Evolutionary conservation across 2,113 vertebrate genomes (phyloP), one percentile per base, ranked within the genome.

Genomic region (Gymnorhina tibicen): DNA sequence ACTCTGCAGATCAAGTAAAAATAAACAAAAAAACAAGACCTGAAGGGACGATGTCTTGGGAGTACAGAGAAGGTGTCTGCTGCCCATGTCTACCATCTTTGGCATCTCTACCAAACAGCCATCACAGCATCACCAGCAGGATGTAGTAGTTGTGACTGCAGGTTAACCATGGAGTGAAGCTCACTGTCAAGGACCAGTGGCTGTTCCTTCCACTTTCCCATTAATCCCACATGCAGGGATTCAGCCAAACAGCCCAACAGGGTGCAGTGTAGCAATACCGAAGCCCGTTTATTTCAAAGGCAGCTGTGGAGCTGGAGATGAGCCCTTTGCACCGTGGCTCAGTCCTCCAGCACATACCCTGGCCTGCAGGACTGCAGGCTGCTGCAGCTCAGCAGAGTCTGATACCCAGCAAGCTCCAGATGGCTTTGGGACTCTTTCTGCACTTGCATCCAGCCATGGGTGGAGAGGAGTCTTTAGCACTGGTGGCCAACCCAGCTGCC

Each of bases 141-240:
- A 49, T 32, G 10, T 21, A 68, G 35, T 4, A 23, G 14, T 10
- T 63, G 27, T 55, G 66, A 35, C 39, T 68, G 9, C 10, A 78
- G 74, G 37, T 58, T 66, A 70, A 18, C 44, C 41, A 14, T 6
- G 37, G 55, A 50, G 19, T 44, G 37, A 93, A 67, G 39, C 52
- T 82, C 37, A 7, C 17, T 4, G 0, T 2, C 3, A 1, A 62
- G 28, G 64, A 37, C 12, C 28, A 69, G 28, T 17, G 41, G 4
- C 58, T 66, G 15, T 18, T 79, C 37, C 28, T 85, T 82, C 27
- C 62, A 56, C 28, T 28, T 46, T 69, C 41, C 41, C 39, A 9
- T 49, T 44, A 60, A 49, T 42, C 49, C 53, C 46, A 33, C 30
- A 1, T 2, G 17, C 37, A 49, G 42, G n/a, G 46, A 80, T 14